These are phyloP conservation scores for Oxyteleia sp. DNA, from an alignment of 2,888 invertebrate genomes.

Conservation along the genomic window DNA sequence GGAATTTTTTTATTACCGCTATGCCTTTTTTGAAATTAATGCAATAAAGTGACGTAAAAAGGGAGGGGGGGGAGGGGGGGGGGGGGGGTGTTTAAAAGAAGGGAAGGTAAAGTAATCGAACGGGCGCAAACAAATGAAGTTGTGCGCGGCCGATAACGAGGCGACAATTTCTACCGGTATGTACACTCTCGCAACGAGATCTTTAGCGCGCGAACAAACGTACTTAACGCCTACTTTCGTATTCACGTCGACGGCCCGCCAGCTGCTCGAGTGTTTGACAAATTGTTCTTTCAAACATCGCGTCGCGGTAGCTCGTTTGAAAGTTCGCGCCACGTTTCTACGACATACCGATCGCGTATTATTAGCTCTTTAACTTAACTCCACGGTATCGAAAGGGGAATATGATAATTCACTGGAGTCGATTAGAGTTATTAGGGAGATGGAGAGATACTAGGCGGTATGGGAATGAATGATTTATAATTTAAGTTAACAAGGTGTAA, in stretches of 20 bases:
- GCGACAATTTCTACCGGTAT: constrained; percentile 58
- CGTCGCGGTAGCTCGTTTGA: constrained; percentile 52
- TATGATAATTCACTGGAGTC: constrained; percentile 29
- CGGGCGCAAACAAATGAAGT: constrained; percentile 54
- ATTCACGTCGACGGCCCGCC: constrained; percentile 71
- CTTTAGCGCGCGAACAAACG: constrained; percentile 71
- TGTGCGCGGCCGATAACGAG: constrained; percentile 63
- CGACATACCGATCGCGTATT: constrained; percentile 14
- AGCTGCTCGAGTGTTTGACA: constrained; percentile 80
- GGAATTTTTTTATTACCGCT: neutral
- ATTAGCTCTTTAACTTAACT: neutral
- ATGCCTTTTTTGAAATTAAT: neutral
- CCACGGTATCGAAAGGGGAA: neutral
- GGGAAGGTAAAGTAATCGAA: neutral
- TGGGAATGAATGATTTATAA: neutral
- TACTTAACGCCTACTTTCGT: constrained; percentile 75
- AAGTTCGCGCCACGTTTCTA: constrained; percentile 40
- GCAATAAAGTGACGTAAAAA: no score
- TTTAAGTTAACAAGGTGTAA: neutral
- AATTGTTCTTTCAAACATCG: constrained; percentile 79
- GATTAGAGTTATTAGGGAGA: neutral
- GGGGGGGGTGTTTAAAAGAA: no score
- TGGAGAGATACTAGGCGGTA: no score
- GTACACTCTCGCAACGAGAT: constrained; percentile 41
- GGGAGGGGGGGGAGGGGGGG: no score